Evolutionary conservation across 2,797 vertebrate genomes (phyloP).

Genomic region (Trichosurus vulpecula): DNA sequence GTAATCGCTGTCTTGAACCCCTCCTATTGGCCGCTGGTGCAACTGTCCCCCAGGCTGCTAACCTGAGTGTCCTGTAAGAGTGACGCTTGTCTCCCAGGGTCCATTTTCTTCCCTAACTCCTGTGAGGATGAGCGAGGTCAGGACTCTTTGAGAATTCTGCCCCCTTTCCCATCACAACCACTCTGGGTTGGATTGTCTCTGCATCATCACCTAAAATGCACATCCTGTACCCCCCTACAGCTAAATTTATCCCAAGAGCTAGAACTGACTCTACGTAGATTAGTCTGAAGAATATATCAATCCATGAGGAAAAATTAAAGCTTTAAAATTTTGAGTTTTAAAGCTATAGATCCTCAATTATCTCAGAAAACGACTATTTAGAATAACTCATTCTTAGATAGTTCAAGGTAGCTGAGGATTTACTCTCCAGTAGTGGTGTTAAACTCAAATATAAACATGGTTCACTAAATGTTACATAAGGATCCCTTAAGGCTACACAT

Average conservation of each 20-base stretch:
- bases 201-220: neutral
- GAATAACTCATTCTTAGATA: neutral
- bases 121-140: neutral
- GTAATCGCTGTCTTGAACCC: neutral
- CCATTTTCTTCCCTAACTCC: neutral
- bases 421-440: neutral
- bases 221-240: neutral
- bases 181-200: neutral
- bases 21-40: neutral
- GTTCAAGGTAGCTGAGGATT: neutral
- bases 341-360: constrained; percentile 13
- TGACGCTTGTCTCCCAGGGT: neutral
- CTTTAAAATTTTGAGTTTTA: constrained; percentile 17
- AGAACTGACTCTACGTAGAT: neutral
- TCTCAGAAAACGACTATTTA: neutral
- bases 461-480: neutral
- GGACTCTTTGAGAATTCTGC: neutral
- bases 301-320: constrained; percentile 10
- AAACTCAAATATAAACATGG: neutral
- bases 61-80: neutral
- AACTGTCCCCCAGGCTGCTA: neutral
- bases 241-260: neutral
- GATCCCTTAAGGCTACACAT: neutral
- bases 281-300: neutral
- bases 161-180: neutral